These are phyloP conservation scores for Sciurus vulgaris DNA, from an alignment of 2,797 vertebrate genomes.

Conservation along the genomic window DNA sequence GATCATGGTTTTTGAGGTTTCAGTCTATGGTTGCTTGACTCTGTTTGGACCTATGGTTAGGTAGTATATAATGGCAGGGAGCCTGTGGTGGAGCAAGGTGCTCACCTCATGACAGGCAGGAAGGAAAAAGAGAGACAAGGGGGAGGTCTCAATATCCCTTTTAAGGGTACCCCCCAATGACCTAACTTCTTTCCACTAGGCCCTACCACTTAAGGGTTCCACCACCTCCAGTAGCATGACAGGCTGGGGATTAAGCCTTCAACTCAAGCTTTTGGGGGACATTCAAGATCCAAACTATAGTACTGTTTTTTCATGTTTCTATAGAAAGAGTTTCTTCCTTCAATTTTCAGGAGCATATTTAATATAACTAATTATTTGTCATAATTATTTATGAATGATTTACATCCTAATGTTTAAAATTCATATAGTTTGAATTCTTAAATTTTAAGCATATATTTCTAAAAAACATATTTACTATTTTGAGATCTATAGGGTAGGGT, in stretches of 20 bases:
- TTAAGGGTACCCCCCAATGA: too few relatives aligned
- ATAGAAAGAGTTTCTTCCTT: neutral
- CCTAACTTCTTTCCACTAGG: neutral
- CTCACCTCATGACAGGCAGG: neutral
- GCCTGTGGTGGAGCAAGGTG: neutral
- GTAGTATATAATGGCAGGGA: neutral
- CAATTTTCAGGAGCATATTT: slow-evolving; percentile 14
- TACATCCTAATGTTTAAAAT: slow-evolving; percentile 46
- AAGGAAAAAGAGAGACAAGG: neutral
- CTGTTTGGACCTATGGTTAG: neutral
- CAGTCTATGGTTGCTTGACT: neutral
- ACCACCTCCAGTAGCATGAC: too few relatives aligned
- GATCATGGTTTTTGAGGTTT: neutral
- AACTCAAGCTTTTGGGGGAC: neutral
- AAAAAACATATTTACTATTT: neutral
- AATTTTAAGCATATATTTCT: slow-evolving; percentile 41
- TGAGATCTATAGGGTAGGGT: neutral
- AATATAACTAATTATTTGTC: slow-evolving; percentile 40
- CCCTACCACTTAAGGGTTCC: too few relatives aligned
- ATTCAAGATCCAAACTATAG: neutral
- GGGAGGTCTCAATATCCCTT: neutral
- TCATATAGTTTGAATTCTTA: slow-evolving; percentile 50
- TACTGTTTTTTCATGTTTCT: slow-evolving; percentile 51
- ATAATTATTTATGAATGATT: slow-evolving; percentile 50
- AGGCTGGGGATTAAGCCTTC: neutral